Evolutionary conservation across 2,797 vertebrate species (phyloP).

Genomic region (Myotis pilosus): DNA sequence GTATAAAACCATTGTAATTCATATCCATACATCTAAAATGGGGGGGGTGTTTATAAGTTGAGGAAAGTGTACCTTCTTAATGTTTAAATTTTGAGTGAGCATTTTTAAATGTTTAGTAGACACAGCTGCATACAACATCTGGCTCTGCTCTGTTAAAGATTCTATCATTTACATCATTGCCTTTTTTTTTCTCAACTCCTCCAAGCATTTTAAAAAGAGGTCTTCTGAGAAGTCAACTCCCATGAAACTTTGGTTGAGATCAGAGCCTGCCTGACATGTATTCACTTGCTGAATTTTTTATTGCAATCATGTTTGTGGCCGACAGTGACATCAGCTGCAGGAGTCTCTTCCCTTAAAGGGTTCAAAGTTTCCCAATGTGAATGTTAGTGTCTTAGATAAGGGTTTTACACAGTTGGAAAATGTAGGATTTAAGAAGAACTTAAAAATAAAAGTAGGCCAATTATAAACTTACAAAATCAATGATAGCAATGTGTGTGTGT

Average conservation of each 20-base stretch:
- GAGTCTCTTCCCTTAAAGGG: background rate
- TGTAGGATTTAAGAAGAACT: background rate
- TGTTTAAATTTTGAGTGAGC: conserved; percentile 19
- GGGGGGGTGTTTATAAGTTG: background rate
- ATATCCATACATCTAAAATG: background rate
- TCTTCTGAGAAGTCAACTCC: background rate
- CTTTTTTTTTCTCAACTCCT: background rate
- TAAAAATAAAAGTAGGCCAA: background rate
- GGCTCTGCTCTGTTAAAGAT: background rate
- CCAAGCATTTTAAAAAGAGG: background rate
- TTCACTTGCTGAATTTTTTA: background rate
- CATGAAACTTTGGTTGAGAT: background rate
- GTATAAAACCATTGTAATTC: background rate
- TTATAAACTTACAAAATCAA: background rate
- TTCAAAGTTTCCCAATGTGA: background rate
- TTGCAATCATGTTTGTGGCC: background rate
- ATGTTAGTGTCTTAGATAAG: background rate
- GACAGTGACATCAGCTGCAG: background rate
- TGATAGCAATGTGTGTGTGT: background rate
- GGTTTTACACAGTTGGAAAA: background rate
- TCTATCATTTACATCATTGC: background rate
- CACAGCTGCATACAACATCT: background rate
- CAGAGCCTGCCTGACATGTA: background rate
- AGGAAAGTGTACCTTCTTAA: background rate
- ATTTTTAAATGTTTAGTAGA: conserved; percentile 35